A percentile compares a stretch with the other conserved stretches of the same genome.
Conservation (phyloP, 2,113 vertebrate genomes). For the Pipa parva region DNA sequence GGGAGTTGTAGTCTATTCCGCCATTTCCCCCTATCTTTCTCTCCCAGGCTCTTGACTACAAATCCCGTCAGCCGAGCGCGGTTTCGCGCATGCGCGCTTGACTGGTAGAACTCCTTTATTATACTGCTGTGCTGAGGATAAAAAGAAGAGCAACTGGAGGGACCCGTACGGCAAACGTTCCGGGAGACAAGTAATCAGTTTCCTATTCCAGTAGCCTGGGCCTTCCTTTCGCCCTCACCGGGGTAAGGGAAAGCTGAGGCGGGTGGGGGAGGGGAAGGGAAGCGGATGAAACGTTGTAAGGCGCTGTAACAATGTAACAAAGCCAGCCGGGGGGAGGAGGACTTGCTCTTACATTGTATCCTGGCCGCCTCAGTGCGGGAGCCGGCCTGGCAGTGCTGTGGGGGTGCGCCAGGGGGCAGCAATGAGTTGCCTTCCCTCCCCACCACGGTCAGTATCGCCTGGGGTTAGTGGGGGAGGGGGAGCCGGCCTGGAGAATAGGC, state of each 20-base stretch:
- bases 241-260: slow-evolving; percentile 44
- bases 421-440: slow-evolving; percentile 34
- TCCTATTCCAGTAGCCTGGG: slow-evolving; percentile 51
- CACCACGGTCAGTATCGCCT: slow-evolving; percentile 32
- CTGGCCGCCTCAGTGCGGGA: slow-evolving; percentile 13
- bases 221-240: slow-evolving; percentile 45
- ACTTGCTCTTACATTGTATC: slow-evolving; percentile 44
- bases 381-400: slow-evolving; percentile 22
- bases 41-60: slow-evolving; percentile 61
- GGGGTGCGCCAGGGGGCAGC: slow-evolving; percentile 23
- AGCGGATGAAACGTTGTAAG: slow-evolving; percentile 69
- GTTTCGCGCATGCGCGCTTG: slow-evolving; percentile 76
- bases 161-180: slow-evolving; percentile 68
- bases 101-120: slow-evolving; percentile 83
- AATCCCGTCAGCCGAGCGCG: slow-evolving; percentile 64
- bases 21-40: slow-evolving; percentile 2
- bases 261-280: background rate
- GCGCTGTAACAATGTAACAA: slow-evolving; percentile 78
- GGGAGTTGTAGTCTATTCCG: slow-evolving; percentile 64
- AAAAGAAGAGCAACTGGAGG: slow-evolving; percentile 71
- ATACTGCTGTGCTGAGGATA: slow-evolving; percentile 87
- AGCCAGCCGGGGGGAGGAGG: slow-evolving; percentile 60
- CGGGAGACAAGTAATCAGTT: slow-evolving; percentile 78
- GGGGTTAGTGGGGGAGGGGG: background rate
- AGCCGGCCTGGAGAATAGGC: background rate